phyloP scores from a whole-genome alignment of 2,888 invertebrate species.

The Scaptomyza polygonia region DNA sequence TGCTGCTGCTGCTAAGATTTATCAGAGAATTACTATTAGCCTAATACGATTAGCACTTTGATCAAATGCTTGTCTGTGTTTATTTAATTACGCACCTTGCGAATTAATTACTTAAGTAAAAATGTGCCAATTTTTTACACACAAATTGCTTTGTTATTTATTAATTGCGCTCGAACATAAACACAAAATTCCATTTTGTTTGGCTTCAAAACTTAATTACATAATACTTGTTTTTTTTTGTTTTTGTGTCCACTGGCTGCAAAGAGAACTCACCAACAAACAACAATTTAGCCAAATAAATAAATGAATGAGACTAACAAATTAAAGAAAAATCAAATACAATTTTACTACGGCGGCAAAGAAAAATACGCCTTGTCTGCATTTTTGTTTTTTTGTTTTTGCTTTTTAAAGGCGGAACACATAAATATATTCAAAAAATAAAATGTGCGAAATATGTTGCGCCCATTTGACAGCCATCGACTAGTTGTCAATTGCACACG shows the following conservation, averaged over 20 bases:
- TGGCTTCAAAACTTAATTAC: constrained; percentile 48
- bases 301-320: constrained; percentile 49
- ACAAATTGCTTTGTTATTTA: constrained; percentile 66
- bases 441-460: constrained; percentile 31
- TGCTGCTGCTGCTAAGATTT: constrained; percentile 3
- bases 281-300: constrained; percentile 4
- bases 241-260: constrained; percentile 16
- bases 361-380: constrained; percentile 32
- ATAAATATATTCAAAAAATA: constrained; percentile 29
- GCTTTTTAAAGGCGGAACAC: constrained; percentile 61
- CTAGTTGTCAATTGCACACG: constrained; percentile 23
- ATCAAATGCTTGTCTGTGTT: neutral
- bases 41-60: constrained; percentile 40
- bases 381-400: constrained; percentile 12
- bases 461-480: constrained; percentile 26
- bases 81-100: constrained; percentile 28
- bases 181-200: constrained; percentile 48
- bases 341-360: constrained; percentile 54
- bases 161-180: constrained; percentile 63
- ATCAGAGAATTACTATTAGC: constrained; percentile 42
- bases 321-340: constrained; percentile 28
- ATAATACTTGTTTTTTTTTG: constrained; percentile 54
- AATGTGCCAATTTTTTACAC: constrained; percentile 21
- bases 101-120: constrained; percentile 24
- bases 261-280: constrained; percentile 56